phyloP scores from a whole-genome alignment of 2,888 invertebrate species.

The Hypolimnas misippus region DNA sequence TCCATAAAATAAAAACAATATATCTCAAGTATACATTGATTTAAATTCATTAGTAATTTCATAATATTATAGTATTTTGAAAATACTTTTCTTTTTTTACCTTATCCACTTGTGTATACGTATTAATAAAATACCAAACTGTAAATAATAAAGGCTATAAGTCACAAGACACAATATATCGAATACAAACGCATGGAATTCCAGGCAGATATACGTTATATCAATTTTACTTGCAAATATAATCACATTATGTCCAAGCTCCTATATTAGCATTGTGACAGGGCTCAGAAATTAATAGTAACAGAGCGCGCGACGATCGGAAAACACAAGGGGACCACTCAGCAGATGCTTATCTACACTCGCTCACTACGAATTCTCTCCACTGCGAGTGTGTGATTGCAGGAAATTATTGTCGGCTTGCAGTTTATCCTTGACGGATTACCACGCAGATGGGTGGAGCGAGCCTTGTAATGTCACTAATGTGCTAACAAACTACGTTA shows the following conservation, averaged over 20 bases:
- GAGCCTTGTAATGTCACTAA: neutral
- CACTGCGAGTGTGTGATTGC: conserved; percentile 39
- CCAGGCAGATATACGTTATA: conserved; percentile 51
- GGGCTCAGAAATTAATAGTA: conserved; percentile 81
- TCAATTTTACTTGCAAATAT: conserved; percentile 80
- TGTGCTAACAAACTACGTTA: neutral
- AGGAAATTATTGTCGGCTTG: conserved; percentile 40
- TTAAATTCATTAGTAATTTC: too few relatives aligned
- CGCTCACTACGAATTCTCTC: conserved; percentile 45
- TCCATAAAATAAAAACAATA: neutral
- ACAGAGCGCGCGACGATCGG: conserved; percentile 72
- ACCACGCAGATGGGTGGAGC: conserved; percentile 19
- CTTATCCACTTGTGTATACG: too few relatives aligned
- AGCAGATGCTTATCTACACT: conserved; percentile 82
- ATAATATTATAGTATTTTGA: too few relatives aligned
- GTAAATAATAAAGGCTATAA: neutral
- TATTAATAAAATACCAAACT: neutral
- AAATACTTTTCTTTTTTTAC: too few relatives aligned
- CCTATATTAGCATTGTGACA: conserved; percentile 69
- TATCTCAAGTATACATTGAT: too few relatives aligned
- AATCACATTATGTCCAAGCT: conserved; percentile 78
- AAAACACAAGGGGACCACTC: conserved; percentile 79
- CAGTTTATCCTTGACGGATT: conserved; percentile 36
- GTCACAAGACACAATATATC: neutral
- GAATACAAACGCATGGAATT: conserved; percentile 5